Evolutionary conservation across 2,888 invertebrate genomes (phyloP), one percentile per base, ranked within the genome.

Genomic region (Chelonus formosanus): DNA sequence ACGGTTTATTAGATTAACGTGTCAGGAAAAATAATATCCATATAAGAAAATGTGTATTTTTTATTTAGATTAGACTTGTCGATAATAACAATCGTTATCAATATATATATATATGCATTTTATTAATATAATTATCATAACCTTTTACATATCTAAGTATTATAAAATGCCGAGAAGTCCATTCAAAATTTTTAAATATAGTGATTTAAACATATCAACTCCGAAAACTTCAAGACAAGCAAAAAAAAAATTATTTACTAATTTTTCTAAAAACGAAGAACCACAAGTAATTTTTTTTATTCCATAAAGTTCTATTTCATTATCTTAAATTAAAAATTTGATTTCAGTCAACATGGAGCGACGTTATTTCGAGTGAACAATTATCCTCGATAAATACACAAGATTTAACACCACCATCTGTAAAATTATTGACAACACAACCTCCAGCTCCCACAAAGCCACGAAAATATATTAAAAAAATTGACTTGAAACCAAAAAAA

Each of bases 381-480:
- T 40, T 5, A 40, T 5, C 52, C 56, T 56, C 35, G 55, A 0
- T 3, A 62, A 7, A 6, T 32, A 8, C 36, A 36, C n/a, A 20
- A 5, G 48, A 32, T 50, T 45, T 63, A 56, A 63, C 63, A 31
- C 60, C 67, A 52, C 62, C 56, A 31, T 62, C 40, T n/a, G 20
- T 43, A 3, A 65, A 68, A 61, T 44, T 63, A 31, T 32, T 63
- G 2, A 52, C 48, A 35, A 45, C 10, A 5, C 59, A 67, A 8
- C 72, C 72, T 35, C 61, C 67, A 4, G 77, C 80, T 3, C 80
- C 80, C 7, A 59, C 72, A 0, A 80, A 79, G 58, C 55, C 61
- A n/a, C 76, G 68, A 3, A 74, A 70, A 52, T 61, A 47, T 2
- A 45, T 68, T 0, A 68, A 68, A 4, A 76, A 72, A n/a, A 61